These are phyloP conservation scores for Ganaspis sp. DNA, from an alignment of 1,140 invertebrate genomes.

Conservation along the genomic window DNA sequence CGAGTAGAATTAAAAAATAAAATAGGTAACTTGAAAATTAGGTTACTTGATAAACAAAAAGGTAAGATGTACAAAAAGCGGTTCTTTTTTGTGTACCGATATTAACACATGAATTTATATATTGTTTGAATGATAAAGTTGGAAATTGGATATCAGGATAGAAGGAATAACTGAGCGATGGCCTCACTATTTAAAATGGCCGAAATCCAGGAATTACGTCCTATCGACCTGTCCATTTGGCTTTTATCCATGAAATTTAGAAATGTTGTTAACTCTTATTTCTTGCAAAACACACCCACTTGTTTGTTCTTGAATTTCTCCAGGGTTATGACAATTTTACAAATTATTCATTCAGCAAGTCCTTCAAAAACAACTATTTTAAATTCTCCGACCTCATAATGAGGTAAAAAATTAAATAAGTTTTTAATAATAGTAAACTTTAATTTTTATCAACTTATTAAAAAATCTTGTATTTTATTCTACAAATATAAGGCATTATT, in stretches of 20 bases:
- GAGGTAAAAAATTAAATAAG: background rate
- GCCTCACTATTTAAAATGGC: constrained; percentile 72
- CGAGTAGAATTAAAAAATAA: no score
- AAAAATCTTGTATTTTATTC: no score
- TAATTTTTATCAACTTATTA: no score
- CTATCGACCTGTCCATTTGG: constrained; percentile 68
- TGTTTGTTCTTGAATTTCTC: constrained; percentile 53
- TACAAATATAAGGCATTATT: no score
- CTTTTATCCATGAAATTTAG: constrained; percentile 57
- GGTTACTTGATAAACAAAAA: no score
- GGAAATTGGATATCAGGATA: constrained; percentile 59
- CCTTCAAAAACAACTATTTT: constrained; percentile 21
- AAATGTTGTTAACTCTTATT: constrained; percentile 40
- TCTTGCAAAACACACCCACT: constrained; percentile 63
- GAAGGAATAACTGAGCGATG: constrained; percentile 69
- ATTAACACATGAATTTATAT: background rate
- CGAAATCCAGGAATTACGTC: constrained; percentile 69
- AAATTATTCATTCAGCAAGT: constrained; percentile 30
- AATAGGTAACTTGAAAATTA: no score
- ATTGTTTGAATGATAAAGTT: constrained; percentile 54
- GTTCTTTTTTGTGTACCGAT: no score
- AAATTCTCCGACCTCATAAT: constrained; percentile 21
- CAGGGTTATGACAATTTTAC: constrained; percentile 9
- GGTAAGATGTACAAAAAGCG: no score
- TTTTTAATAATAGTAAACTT: no score